phyloP scores from a whole-genome alignment of 2,888 invertebrate genomes.

The Zaprionus bogoriensis region DNA sequence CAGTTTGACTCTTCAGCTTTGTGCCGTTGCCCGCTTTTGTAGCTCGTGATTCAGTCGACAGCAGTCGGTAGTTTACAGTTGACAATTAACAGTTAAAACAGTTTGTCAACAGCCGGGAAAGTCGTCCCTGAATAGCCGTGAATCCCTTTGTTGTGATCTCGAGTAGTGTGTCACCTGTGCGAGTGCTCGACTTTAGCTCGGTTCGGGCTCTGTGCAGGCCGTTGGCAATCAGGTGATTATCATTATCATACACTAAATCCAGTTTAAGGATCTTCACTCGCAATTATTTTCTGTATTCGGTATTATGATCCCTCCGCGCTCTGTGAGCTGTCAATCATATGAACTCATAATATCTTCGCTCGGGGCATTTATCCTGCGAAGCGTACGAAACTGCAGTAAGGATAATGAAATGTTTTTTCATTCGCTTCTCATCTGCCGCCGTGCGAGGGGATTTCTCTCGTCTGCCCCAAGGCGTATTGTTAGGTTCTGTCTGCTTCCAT shows the following conservation, averaged over 20 bases:
- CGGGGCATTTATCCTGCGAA: constrained; percentile 53
- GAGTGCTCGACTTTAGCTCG: not conserved
- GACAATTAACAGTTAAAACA: constrained; percentile 40
- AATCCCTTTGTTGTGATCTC: not conserved
- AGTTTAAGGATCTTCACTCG: not conserved
- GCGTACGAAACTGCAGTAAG: constrained; percentile 64
- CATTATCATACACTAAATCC: not conserved
- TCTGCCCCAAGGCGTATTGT: constrained; percentile 45
- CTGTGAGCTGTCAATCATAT: constrained; percentile 67
- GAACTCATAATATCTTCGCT: constrained; percentile 57
- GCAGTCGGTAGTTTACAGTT: constrained; percentile 34
- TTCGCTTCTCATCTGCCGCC: constrained; percentile 41
- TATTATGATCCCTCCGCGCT: constrained; percentile 29
- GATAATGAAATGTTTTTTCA: constrained; percentile 45
- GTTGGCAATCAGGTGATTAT: not conserved
- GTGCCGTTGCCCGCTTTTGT: constrained; percentile 56
- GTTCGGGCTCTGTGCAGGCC: too few species aligned
- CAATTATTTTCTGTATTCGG: not conserved
- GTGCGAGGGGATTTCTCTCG: constrained; percentile 20
- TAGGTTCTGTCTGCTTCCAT: constrained; percentile 24
- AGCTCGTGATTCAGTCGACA: constrained; percentile 36
- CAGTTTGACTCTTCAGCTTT: constrained; percentile 78
- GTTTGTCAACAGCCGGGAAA: constrained; percentile 30
- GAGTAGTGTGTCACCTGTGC: not conserved
- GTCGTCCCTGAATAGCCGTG: not conserved